Conservation (phyloP, 1,140 invertebrate genomes). For the Bombus sylvicola region DNA sequence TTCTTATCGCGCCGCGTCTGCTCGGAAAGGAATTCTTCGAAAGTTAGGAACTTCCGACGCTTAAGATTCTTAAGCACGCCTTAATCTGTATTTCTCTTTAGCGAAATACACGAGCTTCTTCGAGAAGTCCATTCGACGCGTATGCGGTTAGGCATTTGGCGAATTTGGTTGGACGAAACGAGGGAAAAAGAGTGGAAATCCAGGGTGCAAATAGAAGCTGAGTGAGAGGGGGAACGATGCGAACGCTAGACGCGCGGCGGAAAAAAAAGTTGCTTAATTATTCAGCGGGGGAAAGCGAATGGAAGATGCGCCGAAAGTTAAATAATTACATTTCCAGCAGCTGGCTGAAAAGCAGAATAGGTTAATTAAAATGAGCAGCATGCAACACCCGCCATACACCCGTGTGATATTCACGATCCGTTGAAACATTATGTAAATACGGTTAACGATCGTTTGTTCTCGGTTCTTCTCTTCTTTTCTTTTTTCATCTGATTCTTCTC, state of each 20-base stretch:
- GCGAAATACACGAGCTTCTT: too few relatives aligned
- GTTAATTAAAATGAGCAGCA: constrained; percentile 45
- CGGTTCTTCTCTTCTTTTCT: background rate
- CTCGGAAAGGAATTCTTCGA: background rate
- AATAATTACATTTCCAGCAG: constrained; percentile 42
- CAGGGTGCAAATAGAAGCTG: background rate
- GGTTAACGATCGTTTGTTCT: constrained; percentile 32
- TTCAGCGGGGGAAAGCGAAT: constrained; percentile 27
- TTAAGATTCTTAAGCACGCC: background rate
- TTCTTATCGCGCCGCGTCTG: background rate
- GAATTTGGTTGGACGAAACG: background rate
- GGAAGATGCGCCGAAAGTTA: constrained; percentile 39
- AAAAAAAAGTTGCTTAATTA: constrained; percentile 20
- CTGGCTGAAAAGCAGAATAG: constrained; percentile 17
- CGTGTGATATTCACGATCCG: constrained; percentile 12
- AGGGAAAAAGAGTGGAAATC: background rate
- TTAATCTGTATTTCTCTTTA: background rate
- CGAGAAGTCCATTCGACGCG: too few relatives aligned
- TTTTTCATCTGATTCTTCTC: background rate
- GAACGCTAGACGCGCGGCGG: background rate
- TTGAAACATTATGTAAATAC: constrained; percentile 37
- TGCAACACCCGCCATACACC: background rate
- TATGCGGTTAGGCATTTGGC: background rate
- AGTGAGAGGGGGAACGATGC: background rate
- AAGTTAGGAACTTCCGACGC: background rate